These are phyloP conservation scores for Tadarida brasiliensis DNA, from an alignment of 2,797 vertebrate genomes.

Conservation along the genomic window DNA sequence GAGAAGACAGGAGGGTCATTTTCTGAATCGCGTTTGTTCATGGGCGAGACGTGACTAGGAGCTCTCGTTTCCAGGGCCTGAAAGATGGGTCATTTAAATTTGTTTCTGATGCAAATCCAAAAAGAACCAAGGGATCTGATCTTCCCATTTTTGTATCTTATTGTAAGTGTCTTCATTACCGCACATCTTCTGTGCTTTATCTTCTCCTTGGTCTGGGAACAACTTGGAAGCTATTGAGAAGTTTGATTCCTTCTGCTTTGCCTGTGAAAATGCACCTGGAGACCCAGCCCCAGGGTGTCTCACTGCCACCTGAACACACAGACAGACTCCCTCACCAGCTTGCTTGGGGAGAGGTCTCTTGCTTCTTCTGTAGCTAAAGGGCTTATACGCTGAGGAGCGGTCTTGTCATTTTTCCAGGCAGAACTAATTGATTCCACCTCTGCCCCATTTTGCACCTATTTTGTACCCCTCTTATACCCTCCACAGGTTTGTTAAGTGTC, in stretches of 20 bases:
- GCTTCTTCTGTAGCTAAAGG: not conserved
- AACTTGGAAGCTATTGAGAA: not conserved
- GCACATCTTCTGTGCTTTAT: not conserved
- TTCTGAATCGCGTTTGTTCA: not conserved
- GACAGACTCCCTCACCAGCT: not conserved
- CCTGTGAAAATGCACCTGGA: not conserved
- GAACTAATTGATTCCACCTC: not conserved
- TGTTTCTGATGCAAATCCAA: constrained; percentile 3
- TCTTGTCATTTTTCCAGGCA: not conserved
- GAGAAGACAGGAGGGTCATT: not conserved
- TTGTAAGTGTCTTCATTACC: not conserved
- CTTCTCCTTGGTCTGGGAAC: not conserved
- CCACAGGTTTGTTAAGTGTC: not conserved
- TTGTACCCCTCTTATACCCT: not conserved
- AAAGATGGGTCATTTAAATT: not conserved
- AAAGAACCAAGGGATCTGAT: not conserved
- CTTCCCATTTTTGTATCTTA: not conserved
- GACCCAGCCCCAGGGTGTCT: not conserved
- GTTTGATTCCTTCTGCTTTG: not conserved
- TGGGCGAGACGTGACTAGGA: not conserved
- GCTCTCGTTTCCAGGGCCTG: not conserved
- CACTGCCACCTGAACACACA: not conserved
- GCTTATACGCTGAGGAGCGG: not conserved
- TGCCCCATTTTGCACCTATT: not conserved
- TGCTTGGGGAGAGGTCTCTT: not conserved